A percentile compares a stretch with the other conserved stretches of the same genome.
phyloP scores from a whole-genome alignment of 2,888 invertebrate species.

The Ctena decussata region DNA sequence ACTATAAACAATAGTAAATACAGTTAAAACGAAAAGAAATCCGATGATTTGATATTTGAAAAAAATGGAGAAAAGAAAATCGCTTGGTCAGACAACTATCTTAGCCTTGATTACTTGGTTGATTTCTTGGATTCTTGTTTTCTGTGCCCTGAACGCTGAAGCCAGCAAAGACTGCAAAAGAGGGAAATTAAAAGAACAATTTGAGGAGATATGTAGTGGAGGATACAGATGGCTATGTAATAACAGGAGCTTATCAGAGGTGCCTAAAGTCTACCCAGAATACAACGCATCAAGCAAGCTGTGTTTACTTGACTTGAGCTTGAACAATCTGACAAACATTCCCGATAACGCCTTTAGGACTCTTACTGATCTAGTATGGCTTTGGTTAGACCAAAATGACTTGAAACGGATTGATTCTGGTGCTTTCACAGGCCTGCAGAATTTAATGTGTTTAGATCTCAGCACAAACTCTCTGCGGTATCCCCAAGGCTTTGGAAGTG shows the following conservation, averaged over 20 bases:
- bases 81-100: too few relatives aligned
- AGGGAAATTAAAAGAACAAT: background rate
- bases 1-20: too few relatives aligned
- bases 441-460: slow-evolving; percentile 25
- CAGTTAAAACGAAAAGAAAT: too few relatives aligned
- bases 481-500: slow-evolving; percentile 9
- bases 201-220: background rate
- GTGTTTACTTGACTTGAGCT: slow-evolving; percentile 22
- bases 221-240: background rate
- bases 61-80: too few relatives aligned
- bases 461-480: slow-evolving; percentile 11
- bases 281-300: background rate
- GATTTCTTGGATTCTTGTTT: too few relatives aligned
- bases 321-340: background rate
- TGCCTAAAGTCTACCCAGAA: background rate
- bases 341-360: background rate
- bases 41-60: too few relatives aligned
- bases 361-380: background rate
- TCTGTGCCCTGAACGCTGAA: too few relatives aligned
- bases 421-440: slow-evolving; percentile 15
- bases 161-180: background rate
- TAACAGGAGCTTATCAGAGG: background rate
- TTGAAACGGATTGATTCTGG: background rate
- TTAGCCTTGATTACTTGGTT: too few relatives aligned
- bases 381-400: background rate